Evolutionary conservation across 2,888 invertebrate genomes (phyloP), one percentile per base, ranked within the genome.

Genomic region (Agrenia bidenticulata): DNA sequence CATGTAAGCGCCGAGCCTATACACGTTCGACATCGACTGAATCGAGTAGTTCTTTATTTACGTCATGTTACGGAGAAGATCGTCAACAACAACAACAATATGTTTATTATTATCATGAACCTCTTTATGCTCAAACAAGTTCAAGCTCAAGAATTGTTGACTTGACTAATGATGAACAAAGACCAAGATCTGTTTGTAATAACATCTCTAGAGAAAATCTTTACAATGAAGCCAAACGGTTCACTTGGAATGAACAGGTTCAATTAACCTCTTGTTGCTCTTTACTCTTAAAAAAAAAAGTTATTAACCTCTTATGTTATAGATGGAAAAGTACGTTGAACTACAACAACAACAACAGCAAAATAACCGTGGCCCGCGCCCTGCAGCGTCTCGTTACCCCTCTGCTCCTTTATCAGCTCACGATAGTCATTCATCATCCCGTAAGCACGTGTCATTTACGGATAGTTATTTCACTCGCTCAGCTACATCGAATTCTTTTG

Each of bases 381-480:
- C 32, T 53, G 19, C 55, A 21, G 64, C 60, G 27, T 49, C 64
- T 27, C 60, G 74, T 19, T 74, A 74, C 56, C 71, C 74, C 9
- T 74, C 73, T n/a, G 73, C 73, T 21, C 74, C 74, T 17, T 64
- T 73, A 11, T 32, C 32, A 7, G 32, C 32, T 4, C 32, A 32
- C 4, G 5, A 32, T 32, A n/a, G n/a, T n/a, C n/a, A n/a, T n/a
- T n/a, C n/a, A n/a, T n/a, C n/a, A n/a, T n/a, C 32, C 11, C 32
- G 32, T 24, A 51, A 94, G 79, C 94, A 94, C 80, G 94, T 94
- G 39, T 92, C 92, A 77, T 94, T 94, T 64, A 77, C 77, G 7
- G 67, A 68, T 39, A 15, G 61, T 50, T 11, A 64, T 49, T 57
- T 72, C 15, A 68, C 69, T 17, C 61, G 72, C 41, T 69, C 68